These are phyloP conservation scores for Baccha elongata DNA, from an alignment of 2,888 invertebrate genomes.

Conservation along the genomic window DNA sequence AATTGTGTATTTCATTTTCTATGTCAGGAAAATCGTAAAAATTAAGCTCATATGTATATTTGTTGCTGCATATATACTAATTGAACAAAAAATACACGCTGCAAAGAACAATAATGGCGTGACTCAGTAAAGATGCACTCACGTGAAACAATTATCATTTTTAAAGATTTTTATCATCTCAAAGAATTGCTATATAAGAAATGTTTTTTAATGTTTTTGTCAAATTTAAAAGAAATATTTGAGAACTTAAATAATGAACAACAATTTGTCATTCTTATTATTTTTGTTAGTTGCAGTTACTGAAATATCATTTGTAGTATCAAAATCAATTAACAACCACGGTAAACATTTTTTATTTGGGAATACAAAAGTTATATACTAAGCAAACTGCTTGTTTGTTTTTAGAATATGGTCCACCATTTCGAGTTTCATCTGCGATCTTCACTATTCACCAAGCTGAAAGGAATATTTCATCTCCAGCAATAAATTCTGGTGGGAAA, in stretches of 20 bases:
- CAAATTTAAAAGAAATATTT: neutral
- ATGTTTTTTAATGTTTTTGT: neutral
- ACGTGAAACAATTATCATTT: constrained; percentile 4
- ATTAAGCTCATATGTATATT: too few species aligned
- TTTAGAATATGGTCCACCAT: constrained; percentile 34
- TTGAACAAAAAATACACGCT: too few species aligned
- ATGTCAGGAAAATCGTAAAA: too few species aligned
- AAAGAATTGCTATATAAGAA: constrained; percentile 2
- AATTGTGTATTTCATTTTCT: too few species aligned
- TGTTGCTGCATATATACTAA: too few species aligned
- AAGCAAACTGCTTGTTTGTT: too few species aligned
- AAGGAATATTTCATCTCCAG: neutral
- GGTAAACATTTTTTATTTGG: neutral
- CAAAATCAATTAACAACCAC: neutral
- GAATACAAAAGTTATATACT: neutral
- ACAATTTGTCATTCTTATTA: neutral
- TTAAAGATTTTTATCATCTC: constrained; percentile 12
- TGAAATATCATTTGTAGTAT: neutral
- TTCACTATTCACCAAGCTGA: constrained; percentile 16
- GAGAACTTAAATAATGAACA: constrained; percentile 1
- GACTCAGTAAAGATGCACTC: constrained; percentile 13
- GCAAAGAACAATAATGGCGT: constrained; percentile 20
- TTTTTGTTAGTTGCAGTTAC: neutral
- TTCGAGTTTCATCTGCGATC: constrained; percentile 36
- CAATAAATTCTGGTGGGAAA: neutral